Percentiles rank a stretch among this genome's conserved stretches.
Conservation (phyloP, 2,888 invertebrate genomes). For the Plebejus argus region DNA sequence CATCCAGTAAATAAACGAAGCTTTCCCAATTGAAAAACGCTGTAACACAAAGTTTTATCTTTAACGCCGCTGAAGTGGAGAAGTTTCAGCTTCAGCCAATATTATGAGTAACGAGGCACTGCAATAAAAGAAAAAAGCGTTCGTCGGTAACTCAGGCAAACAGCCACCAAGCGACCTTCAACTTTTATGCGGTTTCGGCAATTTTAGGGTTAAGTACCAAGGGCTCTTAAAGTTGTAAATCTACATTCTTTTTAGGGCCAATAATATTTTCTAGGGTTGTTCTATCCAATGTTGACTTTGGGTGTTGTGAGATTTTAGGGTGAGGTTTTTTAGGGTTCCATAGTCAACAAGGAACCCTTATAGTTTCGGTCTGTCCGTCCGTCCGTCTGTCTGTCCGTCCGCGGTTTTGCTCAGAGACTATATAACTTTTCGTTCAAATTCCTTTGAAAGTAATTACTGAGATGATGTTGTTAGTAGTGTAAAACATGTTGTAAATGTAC, state of each 20-base stretch:
- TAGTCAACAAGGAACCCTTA: too few species aligned
- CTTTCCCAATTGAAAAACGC: too few species aligned
- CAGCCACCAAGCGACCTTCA: background rate
- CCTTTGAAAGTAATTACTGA: too few species aligned
- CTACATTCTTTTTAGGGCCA: background rate
- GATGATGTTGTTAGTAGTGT: too few species aligned
- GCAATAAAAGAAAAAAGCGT: conserved; percentile 7
- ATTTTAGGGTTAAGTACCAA: background rate
- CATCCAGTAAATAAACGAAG: too few species aligned
- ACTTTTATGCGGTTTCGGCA: background rate
- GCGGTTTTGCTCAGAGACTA: too few species aligned
- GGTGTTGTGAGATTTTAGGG: background rate
- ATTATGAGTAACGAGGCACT: background rate
- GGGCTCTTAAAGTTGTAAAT: conserved; percentile 7
- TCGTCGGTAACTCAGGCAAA: background rate
- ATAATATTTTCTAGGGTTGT: background rate
- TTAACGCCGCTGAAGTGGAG: background rate
- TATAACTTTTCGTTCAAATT: too few species aligned
- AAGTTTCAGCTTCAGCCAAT: background rate
- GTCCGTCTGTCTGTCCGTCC: too few species aligned
- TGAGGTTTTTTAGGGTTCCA: too few species aligned
- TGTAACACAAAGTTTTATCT: background rate
- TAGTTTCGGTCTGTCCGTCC: too few species aligned
- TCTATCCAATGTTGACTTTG: background rate
- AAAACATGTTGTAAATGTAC: too few species aligned